Evolutionary conservation across 2,797 vertebrate species (phyloP).

Genomic region (Ctenosaura bakeri): DNA sequence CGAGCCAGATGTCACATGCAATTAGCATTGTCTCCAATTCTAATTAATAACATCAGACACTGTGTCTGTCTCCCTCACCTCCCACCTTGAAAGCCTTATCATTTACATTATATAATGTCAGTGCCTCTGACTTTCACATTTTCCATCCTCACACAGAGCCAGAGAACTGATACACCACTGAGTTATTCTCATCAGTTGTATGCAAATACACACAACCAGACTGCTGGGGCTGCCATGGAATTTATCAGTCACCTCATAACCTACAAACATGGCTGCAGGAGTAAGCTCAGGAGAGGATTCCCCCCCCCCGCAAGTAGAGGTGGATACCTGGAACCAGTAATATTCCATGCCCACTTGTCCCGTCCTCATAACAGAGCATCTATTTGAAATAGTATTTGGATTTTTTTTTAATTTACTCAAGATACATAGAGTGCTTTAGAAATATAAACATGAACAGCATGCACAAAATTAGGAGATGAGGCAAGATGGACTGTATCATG

Average conservation of each 20-base stretch:
- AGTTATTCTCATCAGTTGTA: neutral
- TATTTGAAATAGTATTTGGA: neutral
- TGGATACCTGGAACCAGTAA: neutral
- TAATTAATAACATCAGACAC: constrained; percentile 66
- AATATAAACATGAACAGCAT: neutral
- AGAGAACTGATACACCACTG: neutral
- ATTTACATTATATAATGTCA: constrained; percentile 47
- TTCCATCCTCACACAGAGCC: constrained; percentile 30
- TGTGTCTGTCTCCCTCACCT: constrained; percentile 60
- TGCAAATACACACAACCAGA: neutral
- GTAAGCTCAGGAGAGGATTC: neutral
- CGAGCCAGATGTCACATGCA: constrained; percentile 48
- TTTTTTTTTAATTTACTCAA: neutral
- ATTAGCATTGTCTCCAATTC: constrained; percentile 55
- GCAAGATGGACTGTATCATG: neutral
- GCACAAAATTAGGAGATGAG: neutral
- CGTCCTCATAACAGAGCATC: neutral
- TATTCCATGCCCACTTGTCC: neutral
- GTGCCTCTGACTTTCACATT: constrained; percentile 31
- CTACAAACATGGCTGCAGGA: neutral
- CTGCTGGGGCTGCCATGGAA: neutral
- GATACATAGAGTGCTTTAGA: neutral
- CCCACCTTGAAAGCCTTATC: constrained; percentile 39
- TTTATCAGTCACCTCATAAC: neutral
- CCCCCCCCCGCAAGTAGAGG: neutral